Percentiles rank a stretch among this genome's conserved stretches.
Evolutionary conservation across 2,888 invertebrate species (phyloP).

Genomic region (Philonicus albiceps): DNA sequence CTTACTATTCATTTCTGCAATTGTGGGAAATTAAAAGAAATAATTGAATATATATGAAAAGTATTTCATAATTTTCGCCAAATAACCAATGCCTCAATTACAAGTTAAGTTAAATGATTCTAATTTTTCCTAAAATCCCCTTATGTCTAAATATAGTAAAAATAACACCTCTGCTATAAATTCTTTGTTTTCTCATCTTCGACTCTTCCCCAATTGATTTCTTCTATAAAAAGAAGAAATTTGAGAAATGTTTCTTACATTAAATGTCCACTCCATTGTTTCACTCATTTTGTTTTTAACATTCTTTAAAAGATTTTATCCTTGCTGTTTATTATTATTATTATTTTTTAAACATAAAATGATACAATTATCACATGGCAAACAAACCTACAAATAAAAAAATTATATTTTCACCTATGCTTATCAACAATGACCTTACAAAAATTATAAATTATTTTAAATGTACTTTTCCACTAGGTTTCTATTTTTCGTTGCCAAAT

Average conservation of each 20-base stretch:
- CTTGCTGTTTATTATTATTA: not conserved
- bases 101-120: conserved; percentile 4
- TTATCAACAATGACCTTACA: not conserved
- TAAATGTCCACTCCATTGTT: not conserved
- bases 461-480: not conserved
- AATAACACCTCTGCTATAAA: conserved; percentile 12
- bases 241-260: not conserved
- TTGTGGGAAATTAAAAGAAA: not conserved
- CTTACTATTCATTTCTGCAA: not conserved
- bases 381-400: not conserved
- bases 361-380: conserved; percentile 17
- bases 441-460: not conserved
- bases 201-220: not conserved
- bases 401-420: not conserved
- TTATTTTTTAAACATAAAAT: not conserved
- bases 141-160: conserved; percentile 15
- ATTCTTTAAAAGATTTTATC: not conserved
- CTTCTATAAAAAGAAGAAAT: not conserved
- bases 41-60: not conserved
- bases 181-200: not conserved
- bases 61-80: conserved; percentile 23
- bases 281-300: not conserved
- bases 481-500: conserved; percentile 27
- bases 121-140: not conserved
- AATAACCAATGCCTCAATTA: conserved; percentile 21